Evolutionary conservation across 2,888 invertebrate genomes (phyloP), one percentile per base, ranked within the genome.

Genomic region (Lasius fuliginosus): DNA sequence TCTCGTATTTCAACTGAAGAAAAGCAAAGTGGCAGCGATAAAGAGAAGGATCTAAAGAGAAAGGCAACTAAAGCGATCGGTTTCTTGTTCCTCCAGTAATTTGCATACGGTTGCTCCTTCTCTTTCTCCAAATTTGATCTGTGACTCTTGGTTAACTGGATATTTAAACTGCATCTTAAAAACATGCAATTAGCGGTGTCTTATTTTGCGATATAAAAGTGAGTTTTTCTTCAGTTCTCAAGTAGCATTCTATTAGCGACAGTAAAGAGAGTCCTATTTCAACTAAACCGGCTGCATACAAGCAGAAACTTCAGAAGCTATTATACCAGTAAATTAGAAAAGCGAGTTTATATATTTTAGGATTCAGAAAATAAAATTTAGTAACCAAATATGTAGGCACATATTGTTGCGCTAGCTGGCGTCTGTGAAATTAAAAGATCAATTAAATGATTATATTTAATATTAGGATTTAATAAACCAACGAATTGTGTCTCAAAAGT

Each of bases 1-100:
- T 30, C 40, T 69, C 15, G 11, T 77, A 77, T 58, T 79, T 53
- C 18, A 65, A 33, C 8, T n/a, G 15, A 69, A 27, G 11, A 23
- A 18, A 69, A 69, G 15, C 27, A 77, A 49, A 64, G 23, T 11
- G 5, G 40, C 11, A 68, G 1, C 9, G 30, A 68, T 77, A 30
- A 77, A 58, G 27, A 58, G 15, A 18, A 30, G 15, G 5, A 33
- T 9, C 15, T 76, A 30, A 58, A 79, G 3, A n/a, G 18, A 69
- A 56, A 9, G 1, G 3, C 40, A 69, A 76, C 1, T 33, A 49
- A 76, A 65, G 18, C 36, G 33, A 65, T 76, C 49, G 23, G 56
- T 42, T 58, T 79, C 67, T 77, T 69, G 30, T 77, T 58, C 30
- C 3, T 53, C 6, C 3, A 56, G 1, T 69, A 79, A 79, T 79